Conservation (phyloP, 2,797 vertebrate genomes). For the Cossypha caffra region DNA sequence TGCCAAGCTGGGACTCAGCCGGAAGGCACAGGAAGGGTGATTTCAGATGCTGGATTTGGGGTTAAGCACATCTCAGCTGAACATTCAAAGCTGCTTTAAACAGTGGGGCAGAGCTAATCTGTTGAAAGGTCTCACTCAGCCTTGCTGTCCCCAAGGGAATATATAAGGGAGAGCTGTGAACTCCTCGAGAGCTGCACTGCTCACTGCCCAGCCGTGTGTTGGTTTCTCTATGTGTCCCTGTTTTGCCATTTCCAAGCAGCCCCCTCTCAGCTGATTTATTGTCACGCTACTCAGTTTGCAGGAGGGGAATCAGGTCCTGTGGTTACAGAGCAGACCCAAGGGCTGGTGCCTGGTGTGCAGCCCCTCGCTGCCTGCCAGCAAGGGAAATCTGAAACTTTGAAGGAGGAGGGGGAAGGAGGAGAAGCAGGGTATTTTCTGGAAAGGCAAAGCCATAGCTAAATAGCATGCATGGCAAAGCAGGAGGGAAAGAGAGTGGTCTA, state of each 20-base stretch:
- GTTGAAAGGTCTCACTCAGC: constrained; percentile 46
- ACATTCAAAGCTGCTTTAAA: neutral
- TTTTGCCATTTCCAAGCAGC: constrained; percentile 12
- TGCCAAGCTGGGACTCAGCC: neutral
- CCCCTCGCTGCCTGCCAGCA: constrained; percentile 31
- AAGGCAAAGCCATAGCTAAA: constrained; percentile 12
- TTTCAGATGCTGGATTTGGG: neutral
- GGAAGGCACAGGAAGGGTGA: neutral
- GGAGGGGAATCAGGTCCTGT: constrained; percentile 29
- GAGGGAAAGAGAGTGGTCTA: neutral
- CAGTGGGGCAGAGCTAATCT: neutral
- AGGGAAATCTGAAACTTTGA: constrained; percentile 50
- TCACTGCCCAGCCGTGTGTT: neutral
- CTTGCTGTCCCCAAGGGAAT: neutral
- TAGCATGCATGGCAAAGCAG: constrained; percentile 31
- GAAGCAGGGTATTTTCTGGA: constrained; percentile 40
- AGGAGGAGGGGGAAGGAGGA: constrained; percentile 57
- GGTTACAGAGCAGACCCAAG: neutral
- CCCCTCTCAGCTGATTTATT: constrained; percentile 44
- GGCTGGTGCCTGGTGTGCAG: constrained; percentile 4
- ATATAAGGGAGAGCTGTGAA: neutral
- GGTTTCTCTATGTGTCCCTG: neutral
- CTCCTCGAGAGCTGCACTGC: neutral
- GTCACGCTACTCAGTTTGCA: constrained; percentile 11
- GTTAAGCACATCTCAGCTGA: constrained; percentile 6